Evolutionary conservation across 2,888 invertebrate species (phyloP), one percentile per base, ranked within the genome.

Genomic region (Mythimna albipuncta): DNA sequence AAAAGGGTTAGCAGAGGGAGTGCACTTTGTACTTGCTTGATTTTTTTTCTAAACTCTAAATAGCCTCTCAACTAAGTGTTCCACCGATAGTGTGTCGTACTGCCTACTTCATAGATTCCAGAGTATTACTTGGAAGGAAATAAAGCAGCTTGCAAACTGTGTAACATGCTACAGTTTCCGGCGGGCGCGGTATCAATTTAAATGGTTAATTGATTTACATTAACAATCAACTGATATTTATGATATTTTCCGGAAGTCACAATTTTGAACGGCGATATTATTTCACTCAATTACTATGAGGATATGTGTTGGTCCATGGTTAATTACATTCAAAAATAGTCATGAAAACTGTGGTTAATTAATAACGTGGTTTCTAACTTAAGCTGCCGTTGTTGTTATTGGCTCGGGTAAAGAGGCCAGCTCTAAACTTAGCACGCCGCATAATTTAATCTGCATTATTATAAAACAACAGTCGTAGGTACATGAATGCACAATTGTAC

Each of bases 401-500:
- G 47, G 47, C 47, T 57, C 50, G 10, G 38, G n/a, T 58, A 26
- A 84, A 70, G 44, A 10, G 62, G 50, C 50, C 69, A 26, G 50
- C 32, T 41, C 64, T 76, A 72, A 76, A 66, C 55, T 84, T 67
- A 81, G 77, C 77, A 38, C 66, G 58, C 50, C 52, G 44, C 67
- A 61, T 57, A 64, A 47, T 47, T 69, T 55, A 35, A 54, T 62
- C 41, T 66, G 57, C 61, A 54, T 62, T 64, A 70, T 64, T 69
- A 73, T 73, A 69, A 65, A 78, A 69, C 62, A 69, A 44, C 61
- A 32, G 57, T 69, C 52, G 57, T 72, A 62, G 52, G 68, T 58
- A 63, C 16, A 19, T 6, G 47, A 47, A 19, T 79, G 68, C 64
- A 83, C 63, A 81, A 80, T 79, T n/a, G 69, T 83, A 76, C 75